Base-by-base conservation (phyloP, 2,113 vertebrate species). In the Megalops atlanticus region DNA sequence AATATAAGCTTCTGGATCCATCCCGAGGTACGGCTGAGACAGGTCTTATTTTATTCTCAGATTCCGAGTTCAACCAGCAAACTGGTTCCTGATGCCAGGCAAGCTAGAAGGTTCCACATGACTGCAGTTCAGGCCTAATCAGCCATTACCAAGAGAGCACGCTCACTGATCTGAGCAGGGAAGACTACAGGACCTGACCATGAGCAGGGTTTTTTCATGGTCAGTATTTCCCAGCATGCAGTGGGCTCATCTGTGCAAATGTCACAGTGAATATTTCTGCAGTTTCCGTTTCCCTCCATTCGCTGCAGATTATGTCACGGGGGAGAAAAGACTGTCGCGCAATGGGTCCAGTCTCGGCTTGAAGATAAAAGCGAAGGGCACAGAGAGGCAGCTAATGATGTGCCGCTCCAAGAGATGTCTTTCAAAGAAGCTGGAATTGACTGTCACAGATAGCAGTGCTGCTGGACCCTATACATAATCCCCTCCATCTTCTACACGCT, bases 181-280 rank as follows among this genome's bases (percentile, higher is more conserved):
- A 18, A 11, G 33, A 70, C 31, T 38, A 33, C 8, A 27, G n/a
- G 11, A 27, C n/a, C 27, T 12, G 64, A 33, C 27, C 31, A 31
- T 33, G 64, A 3, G 31, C 8, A 35, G 64, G 64, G 49, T 35
- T 35, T 36, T 38, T 54, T 21, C 7, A 21, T 36, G 49, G 43
- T 38, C 21, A 40, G 36, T 2, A 15, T 35, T 18, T n/a, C 6
- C 36, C 4, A 11, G 71, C 72, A 49, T 27, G 49, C n/a, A 35
- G 76, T 21, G 6, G 58, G 21, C 21, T 15, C 18, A 40, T 11
- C 58, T 31, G 45, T 54, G 38, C 38, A 41, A 64, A 79, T 45
- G 64, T 47, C 77, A 39, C 12, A 70, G 58, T 7, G 38, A 40
- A 79, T 47, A 68, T 71, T 71, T 8, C n/a, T 70, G 33, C 68